phyloP scores from a whole-genome alignment of 2,888 invertebrate species.

The Thera britannica region DNA sequence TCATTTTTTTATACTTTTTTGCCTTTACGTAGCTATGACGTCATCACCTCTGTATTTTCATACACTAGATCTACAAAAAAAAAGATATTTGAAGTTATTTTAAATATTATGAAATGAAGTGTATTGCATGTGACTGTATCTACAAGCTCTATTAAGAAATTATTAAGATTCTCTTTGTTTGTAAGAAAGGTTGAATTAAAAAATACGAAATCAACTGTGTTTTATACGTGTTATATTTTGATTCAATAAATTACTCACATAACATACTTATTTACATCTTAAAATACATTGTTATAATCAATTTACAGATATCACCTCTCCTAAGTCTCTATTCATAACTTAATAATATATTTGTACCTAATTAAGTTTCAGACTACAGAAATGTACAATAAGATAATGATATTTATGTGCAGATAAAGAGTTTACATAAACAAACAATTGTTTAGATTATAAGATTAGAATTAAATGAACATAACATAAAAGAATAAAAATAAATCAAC shows the following conservation, averaged over 20 bases:
- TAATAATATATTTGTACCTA: constrained; percentile 77
- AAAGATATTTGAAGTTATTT: no score
- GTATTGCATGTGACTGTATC: no score
- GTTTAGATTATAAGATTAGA: background rate
- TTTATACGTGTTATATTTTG: constrained; percentile 81
- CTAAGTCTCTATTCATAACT: constrained; percentile 66
- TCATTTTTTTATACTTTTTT: no score
- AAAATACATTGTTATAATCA: constrained; percentile 67
- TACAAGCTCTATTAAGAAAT: no score
- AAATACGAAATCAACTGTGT: constrained; percentile 48
- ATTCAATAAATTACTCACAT: constrained; percentile 83
- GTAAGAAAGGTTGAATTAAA: constrained; percentile 12
- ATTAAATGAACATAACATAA: background rate
- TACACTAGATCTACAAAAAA: no score
- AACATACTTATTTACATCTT: constrained; percentile 81
- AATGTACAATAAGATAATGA: constrained; percentile 51
- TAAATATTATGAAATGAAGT: no score
- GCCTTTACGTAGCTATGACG: no score
- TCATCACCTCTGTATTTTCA: no score
- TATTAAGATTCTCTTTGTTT: no score
- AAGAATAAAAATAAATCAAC: background rate
- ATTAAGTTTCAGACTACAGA: constrained; percentile 60
- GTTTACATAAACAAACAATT: background rate
- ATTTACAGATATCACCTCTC: constrained; percentile 75
- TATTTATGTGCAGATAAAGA: constrained; percentile 12